Evolutionary conservation across 2,888 invertebrate species (phyloP).

Genomic region (Spicauda simplicius): DNA sequence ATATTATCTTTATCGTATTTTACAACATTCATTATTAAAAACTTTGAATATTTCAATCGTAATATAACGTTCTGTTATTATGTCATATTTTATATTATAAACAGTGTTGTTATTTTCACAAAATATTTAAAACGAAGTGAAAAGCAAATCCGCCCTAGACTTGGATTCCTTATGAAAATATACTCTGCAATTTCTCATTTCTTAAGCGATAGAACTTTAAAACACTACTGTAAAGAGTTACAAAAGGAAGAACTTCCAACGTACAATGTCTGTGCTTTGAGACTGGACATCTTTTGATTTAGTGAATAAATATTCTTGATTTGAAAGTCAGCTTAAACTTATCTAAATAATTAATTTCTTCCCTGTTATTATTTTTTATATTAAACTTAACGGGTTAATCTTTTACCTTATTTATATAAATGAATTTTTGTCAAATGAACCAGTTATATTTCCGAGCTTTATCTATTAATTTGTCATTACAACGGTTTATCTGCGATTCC

Average conservation of each 20-base stretch:
- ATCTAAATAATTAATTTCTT: not conserved
- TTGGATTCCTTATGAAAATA: not conserved
- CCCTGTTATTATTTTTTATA: not conserved
- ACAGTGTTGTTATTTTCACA: not conserved
- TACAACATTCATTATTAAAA: no score
- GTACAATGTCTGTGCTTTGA: not conserved
- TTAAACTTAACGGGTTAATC: not conserved
- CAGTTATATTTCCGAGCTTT: no score
- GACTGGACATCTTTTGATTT: not conserved
- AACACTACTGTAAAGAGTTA: slow-evolving; percentile 7
- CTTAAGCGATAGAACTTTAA: slow-evolving; percentile 9
- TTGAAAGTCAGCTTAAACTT: not conserved
- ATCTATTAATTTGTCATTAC: no score
- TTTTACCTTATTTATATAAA: not conserved
- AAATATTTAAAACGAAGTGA: not conserved
- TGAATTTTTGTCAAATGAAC: no score
- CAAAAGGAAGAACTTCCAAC: slow-evolving; percentile 1
- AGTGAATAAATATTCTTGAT: not conserved
- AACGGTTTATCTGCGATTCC: no score
- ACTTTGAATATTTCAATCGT: not conserved
- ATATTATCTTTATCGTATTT: no score
- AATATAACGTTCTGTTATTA: not conserved
- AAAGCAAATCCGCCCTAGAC: not conserved
- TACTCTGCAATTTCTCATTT: slow-evolving; percentile 1
- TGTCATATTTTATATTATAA: not conserved